Base-by-base conservation (phyloP, 2,888 invertebrate species). In the Patella ulyssiponensis region DNA sequence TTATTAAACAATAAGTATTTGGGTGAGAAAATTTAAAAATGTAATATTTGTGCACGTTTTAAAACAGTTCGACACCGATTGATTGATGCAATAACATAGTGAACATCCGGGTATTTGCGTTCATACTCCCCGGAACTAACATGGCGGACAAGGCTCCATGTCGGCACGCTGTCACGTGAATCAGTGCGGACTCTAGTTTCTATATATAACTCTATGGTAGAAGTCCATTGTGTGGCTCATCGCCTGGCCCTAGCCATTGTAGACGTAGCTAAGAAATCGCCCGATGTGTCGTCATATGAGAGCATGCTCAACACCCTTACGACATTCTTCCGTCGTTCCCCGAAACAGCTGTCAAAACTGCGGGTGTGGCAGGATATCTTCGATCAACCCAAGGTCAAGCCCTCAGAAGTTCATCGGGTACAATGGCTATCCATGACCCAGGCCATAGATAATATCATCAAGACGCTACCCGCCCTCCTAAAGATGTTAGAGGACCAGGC, bases 201-300 rank as follows among this genome's bases (percentile, higher is more conserved):
- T n/a, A n/a, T n/a, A n/a, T n/a, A n/a, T n/a, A n/a, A n/a, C n/a
- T n/a, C n/a, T n/a, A n/a, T n/a, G n/a, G n/a, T n/a, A n/a, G n/a
- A n/a, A n/a, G n/a, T n/a, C 56, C 56, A 56, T 56, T 56, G 56
- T 56, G 56, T 56, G 15, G 56, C 56, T 5, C 56, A 56, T 56
- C n/a, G 58, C n/a, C 58, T 64, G n/a, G n/a, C 58, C 20, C 20
- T 64, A 20, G n/a, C 58, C 20, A 64, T 64, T 64, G 58, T 64
- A 5, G 58, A 64, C 58, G 58, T 64, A 20, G 58, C n/a, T 7
- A 64, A 56, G 20, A 64, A 11, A n/a, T 20, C 20, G 20, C 58
- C 58, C 12, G 58, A 64, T 20, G 20, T 64, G 20, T n/a, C 58
- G 7, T 20, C n/a, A 20, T 64, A 64, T 20, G 20, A 64, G 58